Conservation (phyloP, 2,797 vertebrate species). For the Tinamus major region DNA sequence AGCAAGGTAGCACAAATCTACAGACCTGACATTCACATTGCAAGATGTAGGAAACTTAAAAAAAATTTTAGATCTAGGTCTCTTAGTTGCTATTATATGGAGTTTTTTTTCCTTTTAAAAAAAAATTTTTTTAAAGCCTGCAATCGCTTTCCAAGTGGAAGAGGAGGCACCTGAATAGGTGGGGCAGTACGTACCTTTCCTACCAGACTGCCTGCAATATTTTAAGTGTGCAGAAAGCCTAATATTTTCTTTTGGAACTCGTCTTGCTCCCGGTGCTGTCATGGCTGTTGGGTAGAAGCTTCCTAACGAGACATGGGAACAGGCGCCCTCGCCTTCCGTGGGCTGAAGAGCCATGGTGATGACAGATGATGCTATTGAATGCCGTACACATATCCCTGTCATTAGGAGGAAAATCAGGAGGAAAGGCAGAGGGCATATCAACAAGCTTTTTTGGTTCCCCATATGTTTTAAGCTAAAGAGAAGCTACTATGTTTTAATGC, state of each 20-base stretch:
- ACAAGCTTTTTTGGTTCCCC: background rate
- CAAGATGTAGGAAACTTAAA: background rate
- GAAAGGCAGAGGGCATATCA: accelerated
- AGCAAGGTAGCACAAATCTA: accelerated
- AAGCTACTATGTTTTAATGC: background rate
- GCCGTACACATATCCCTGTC: background rate
- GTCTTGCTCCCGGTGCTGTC: background rate
- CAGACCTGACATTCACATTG: background rate
- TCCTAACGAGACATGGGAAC: background rate
- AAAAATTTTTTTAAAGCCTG: background rate
- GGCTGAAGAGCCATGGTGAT: accelerated
- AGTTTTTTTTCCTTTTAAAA: no score
- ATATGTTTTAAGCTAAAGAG: background rate
- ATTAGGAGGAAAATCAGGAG: background rate
- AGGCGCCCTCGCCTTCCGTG: background rate
- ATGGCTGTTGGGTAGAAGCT: background rate
- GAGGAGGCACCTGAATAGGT: background rate
- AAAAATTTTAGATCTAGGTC: background rate
- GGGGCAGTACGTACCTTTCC: background rate
- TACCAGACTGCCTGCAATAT: background rate
- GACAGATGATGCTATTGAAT: accelerated
- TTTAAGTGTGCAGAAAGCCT: background rate
- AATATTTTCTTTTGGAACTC: background rate
- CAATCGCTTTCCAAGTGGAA: background rate
- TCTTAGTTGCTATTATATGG: background rate